Evolutionary conservation across 2,888 invertebrate species (phyloP).

Genomic region (Agonopterix subpropinquella): DNA sequence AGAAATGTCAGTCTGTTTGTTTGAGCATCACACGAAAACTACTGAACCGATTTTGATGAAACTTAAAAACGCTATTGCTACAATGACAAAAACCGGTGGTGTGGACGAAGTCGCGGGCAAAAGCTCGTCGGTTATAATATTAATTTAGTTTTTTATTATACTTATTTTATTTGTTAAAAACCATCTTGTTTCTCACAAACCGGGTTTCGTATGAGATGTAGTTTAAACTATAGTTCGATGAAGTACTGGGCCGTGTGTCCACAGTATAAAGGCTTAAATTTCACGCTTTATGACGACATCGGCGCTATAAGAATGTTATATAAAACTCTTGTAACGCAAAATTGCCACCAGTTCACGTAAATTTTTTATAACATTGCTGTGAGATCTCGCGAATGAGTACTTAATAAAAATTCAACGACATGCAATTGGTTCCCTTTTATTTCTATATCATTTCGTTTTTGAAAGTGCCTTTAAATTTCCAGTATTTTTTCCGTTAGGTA

Average conservation of each 20-base stretch:
- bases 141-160: too few species aligned
- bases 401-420: constrained; percentile 46
- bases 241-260: constrained; percentile 6
- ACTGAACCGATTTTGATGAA: too few species aligned
- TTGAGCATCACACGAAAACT: too few species aligned
- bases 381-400: constrained; percentile 37
- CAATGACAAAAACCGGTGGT: too few species aligned
- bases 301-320: constrained; percentile 39
- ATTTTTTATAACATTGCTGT: constrained; percentile 39
- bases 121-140: too few species aligned
- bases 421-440: constrained; percentile 28
- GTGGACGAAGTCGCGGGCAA: too few species aligned
- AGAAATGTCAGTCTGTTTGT: too few species aligned
- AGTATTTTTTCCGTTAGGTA: neutral
- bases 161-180: too few species aligned
- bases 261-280: constrained; percentile 37
- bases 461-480: neutral
- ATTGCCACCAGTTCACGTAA: constrained; percentile 43
- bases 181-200: too few species aligned
- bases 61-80: too few species aligned
- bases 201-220: too few species aligned
- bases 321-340: constrained; percentile 43
- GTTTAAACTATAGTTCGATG: neutral
- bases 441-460: constrained; percentile 22
- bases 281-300: constrained; percentile 41